Conservation (phyloP, 2,888 invertebrate genomes). For the Chrysolina haemoptera region DNA sequence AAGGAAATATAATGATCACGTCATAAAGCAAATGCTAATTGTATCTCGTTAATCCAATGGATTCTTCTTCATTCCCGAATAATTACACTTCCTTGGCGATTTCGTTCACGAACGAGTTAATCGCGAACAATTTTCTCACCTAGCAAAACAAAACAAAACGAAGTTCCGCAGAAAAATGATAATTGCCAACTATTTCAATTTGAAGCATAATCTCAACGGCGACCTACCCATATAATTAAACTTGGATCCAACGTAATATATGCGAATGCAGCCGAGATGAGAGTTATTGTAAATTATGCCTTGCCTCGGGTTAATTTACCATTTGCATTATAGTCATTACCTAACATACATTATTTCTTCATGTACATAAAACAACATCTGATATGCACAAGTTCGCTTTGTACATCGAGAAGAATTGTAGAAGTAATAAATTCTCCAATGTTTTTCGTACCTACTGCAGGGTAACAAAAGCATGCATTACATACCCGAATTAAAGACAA, state of each 20-base stretch:
- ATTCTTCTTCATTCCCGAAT: slow-evolving; percentile 40
- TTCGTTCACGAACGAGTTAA: slow-evolving; percentile 23
- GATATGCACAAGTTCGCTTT: slow-evolving; percentile 45
- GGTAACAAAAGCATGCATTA: too few species aligned
- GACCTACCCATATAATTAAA: slow-evolving; percentile 45
- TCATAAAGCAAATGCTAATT: background rate
- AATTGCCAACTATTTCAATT: slow-evolving; percentile 47
- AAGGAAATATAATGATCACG: background rate
- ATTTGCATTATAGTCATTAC: slow-evolving; percentile 53
- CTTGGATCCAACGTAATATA: slow-evolving; percentile 50
- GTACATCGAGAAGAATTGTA: slow-evolving; percentile 30
- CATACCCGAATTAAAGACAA: too few species aligned
- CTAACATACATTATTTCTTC: slow-evolving; percentile 54
- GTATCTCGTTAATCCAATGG: slow-evolving; percentile 7
- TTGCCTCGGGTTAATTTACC: slow-evolving; percentile 52
- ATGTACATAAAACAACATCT: slow-evolving; percentile 47
- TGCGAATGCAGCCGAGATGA: slow-evolving; percentile 50
- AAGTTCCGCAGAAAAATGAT: slow-evolving; percentile 24
- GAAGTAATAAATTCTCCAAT: slow-evolving; percentile 46
- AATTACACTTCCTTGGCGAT: slow-evolving; percentile 33
- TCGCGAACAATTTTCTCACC: slow-evolving; percentile 44
- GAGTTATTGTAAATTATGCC: slow-evolving; percentile 54
- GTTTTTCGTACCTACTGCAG: background rate
- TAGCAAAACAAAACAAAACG: slow-evolving; percentile 38
- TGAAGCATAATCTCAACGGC: slow-evolving; percentile 39